phyloP scores from a whole-genome alignment of 2,888 invertebrate genomes.

The Mythimna albipuncta region DNA sequence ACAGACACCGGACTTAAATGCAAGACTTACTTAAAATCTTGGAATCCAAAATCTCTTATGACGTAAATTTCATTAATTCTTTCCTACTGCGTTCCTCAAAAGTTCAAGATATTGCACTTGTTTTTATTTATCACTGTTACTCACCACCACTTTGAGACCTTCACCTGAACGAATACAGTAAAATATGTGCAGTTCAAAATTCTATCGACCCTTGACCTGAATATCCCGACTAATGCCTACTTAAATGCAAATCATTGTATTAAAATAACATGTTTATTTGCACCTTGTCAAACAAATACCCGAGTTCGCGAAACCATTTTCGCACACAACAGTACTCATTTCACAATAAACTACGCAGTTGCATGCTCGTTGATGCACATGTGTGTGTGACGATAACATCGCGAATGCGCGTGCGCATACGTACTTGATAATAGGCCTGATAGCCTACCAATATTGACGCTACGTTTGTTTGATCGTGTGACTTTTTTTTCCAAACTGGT shows the following conservation, averaged over 20 bases:
- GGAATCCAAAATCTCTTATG: neutral
- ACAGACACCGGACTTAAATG: too few relatives aligned
- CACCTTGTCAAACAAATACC: conserved; percentile 53
- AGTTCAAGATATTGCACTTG: neutral
- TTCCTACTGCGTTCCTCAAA: neutral
- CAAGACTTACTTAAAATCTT: neutral
- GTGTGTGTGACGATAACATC: conserved; percentile 72
- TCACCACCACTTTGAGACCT: neutral
- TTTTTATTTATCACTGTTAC: conserved; percentile 3
- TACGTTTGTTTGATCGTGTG: conserved; percentile 45
- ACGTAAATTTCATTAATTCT: neutral
- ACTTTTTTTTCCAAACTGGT: conserved; percentile 13
- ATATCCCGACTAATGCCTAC: conserved; percentile 5
- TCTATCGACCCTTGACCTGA: conserved; percentile 27
- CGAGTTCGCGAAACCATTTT: conserved; percentile 63
- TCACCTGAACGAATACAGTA: conserved; percentile 8
- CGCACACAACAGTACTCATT: conserved; percentile 72
- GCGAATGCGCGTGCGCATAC: conserved; percentile 71
- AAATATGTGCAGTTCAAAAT: neutral
- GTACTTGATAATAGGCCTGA: conserved; percentile 75
- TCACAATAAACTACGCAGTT: conserved; percentile 85
- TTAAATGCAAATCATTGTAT: conserved; percentile 25
- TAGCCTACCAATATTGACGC: conserved; percentile 60
- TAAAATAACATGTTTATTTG: conserved; percentile 45
- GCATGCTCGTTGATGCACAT: conserved; percentile 71